A percentile compares a stretch with the other conserved stretches of the same genome.
Conservation (phyloP, 1,140 invertebrate species). For the Teleogryllus occipitalis region DNA sequence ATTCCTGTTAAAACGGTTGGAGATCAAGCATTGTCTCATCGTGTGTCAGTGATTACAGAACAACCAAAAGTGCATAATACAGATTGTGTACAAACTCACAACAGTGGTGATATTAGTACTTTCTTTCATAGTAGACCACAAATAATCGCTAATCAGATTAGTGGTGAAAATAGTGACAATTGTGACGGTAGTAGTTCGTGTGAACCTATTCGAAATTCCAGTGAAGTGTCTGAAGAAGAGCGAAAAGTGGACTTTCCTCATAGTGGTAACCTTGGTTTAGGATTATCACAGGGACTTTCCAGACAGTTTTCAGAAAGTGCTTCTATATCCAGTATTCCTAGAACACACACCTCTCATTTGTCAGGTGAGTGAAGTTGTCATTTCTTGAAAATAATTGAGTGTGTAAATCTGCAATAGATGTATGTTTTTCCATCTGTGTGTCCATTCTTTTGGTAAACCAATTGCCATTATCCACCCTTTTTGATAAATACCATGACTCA, state of each 20-base stretch:
- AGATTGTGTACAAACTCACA: slow-evolving; percentile 18
- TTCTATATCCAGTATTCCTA: slow-evolving; percentile 17
- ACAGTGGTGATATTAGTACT: slow-evolving; percentile 8
- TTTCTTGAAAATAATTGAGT: too few species aligned
- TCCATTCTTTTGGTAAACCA: too few species aligned
- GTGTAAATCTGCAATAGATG: too few species aligned
- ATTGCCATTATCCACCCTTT: too few species aligned
- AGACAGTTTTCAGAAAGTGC: slow-evolving; percentile 10
- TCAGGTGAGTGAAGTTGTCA: not conserved
- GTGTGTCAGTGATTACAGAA: slow-evolving; percentile 42
- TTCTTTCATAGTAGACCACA: slow-evolving; percentile 20
- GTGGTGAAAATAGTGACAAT: slow-evolving; percentile 7
- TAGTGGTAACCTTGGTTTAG: slow-evolving; percentile 14
- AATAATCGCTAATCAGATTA: slow-evolving; percentile 11
- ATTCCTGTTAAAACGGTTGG: slow-evolving; percentile 30
- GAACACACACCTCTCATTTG: slow-evolving; percentile 15
- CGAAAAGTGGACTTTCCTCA: slow-evolving; percentile 15
- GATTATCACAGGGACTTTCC: slow-evolving; percentile 18
- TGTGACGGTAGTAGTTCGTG: slow-evolving; percentile 16
- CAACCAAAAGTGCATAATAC: slow-evolving; percentile 33
- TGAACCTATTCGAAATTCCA: not conserved
- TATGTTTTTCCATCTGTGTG: too few species aligned
- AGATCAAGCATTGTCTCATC: slow-evolving; percentile 9
- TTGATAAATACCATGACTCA: too few species aligned
- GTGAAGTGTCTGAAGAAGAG: slow-evolving; percentile 7